Base-by-base conservation (phyloP, 2,888 invertebrate genomes). In the Dryocosmus kuriphilus region DNA sequence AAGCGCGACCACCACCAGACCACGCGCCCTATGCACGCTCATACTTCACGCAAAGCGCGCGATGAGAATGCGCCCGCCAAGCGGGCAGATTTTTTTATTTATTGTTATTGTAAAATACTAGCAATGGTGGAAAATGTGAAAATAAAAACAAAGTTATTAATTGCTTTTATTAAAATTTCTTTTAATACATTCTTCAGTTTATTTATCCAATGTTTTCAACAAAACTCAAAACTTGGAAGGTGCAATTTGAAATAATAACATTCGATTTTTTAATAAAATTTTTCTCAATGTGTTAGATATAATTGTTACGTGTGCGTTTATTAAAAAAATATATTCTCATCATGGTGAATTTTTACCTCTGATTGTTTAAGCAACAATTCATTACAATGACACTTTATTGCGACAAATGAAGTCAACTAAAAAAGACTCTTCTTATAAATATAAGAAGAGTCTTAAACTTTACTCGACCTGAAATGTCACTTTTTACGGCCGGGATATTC, bases 131-230 rank as follows among this genome's bases (percentile, higher is more conserved):
- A 51, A 51, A 65, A 65, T 65, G 16, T 65, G 16, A 24, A 65
- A 41, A 65, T 41, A n/a, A n/a, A 6, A 11, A 65, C 24, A 14
- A 65, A 65, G 24, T 62, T 22, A 41, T 9, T 22, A 65, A 24
- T 4, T 24, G 4, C 38, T 65, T 41, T 65, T 41, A 65, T 24
- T 65, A 41, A 14, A 14, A n/a, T n/a, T n/a, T n/a, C n/a, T n/a
- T n/a, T n/a, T n/a, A n/a, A n/a, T n/a, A n/a, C n/a, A n/a, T 38
- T 41, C 65, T 24, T 65, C 65, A 65, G 22, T 65, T 65, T 65
- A 41, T 65, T 63, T 24, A 14, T 41, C 41, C 22, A 65, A 65
- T 65, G n/a, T 24, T 14, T 65, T 38, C 41, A 41, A 22, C 65
- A 14, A 51, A 51, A 51, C 5, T 51, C 6, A 51, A 19, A 51